phyloP scores from a whole-genome alignment of 92 coral and sea anemone species.

The Porites rus region DNA sequence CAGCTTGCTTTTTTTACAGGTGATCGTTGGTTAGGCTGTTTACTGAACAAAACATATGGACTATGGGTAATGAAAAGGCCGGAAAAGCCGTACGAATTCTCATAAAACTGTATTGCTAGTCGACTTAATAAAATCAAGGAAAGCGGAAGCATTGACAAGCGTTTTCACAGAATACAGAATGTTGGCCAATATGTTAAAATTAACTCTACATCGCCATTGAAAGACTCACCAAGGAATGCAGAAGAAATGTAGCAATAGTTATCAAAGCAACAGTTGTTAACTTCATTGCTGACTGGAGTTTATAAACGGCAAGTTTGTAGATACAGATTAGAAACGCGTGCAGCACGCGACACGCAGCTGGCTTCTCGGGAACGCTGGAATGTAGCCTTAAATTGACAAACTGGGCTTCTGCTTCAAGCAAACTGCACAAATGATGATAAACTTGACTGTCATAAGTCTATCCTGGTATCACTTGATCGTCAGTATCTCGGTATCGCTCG shows the following conservation, averaged over 20 bases:
- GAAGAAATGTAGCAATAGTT: neutral
- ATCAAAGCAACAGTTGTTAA: neutral
- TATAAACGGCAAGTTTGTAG: neutral
- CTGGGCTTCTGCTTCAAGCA: neutral
- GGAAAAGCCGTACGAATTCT: too few species aligned
- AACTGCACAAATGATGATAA: neutral
- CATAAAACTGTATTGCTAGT: neutral
- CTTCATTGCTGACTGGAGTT: constrained; percentile 9
- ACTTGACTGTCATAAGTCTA: neutral
- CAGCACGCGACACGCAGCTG: neutral
- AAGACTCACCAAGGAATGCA: constrained; percentile 9
- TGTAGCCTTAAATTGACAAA: constrained; percentile 18
- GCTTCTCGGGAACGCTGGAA: constrained; percentile 18
- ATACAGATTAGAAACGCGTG: neutral
- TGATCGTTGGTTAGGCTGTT: too few species aligned
- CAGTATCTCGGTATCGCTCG: neutral
- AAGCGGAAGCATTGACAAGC: neutral
- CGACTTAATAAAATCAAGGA: neutral
- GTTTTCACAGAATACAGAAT: neutral
- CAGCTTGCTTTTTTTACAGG: too few species aligned
- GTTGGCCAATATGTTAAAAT: neutral
- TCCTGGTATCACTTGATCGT: neutral
- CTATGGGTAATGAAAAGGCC: too few species aligned
- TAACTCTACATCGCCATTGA: neutral
- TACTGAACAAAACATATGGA: too few species aligned